These are phyloP conservation scores for Sepiola atlantica DNA, from an alignment of 2,888 invertebrate species.

Conservation along the genomic window DNA sequence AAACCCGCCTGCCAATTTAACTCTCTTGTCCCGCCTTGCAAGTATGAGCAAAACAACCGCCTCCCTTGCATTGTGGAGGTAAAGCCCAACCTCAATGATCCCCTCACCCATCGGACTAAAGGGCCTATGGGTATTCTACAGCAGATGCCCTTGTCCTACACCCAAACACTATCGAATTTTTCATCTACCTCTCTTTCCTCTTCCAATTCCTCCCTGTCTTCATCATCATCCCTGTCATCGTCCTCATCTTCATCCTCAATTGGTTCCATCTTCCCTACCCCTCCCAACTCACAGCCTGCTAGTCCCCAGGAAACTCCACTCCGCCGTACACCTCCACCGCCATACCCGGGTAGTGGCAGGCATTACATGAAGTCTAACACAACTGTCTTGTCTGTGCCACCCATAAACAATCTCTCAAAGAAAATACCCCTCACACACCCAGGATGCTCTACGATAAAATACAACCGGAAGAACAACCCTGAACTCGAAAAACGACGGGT, in stretches of 20 bases:
- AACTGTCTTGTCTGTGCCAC: conserved; percentile 52
- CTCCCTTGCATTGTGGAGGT: neutral
- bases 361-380: neutral
- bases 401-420: conserved; percentile 48
- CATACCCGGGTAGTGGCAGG: conserved; percentile 62
- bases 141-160: neutral
- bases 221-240: conserved; percentile 12
- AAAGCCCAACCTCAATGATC: conserved; percentile 34
- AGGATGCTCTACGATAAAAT: conserved; percentile 79
- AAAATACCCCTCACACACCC: conserved; percentile 71
- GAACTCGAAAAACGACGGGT: conserved; percentile 95
- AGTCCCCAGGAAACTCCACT: conserved; percentile 63
- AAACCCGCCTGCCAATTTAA: conserved; percentile 67
- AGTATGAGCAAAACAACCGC: conserved; percentile 23
- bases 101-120: conserved; percentile 42
- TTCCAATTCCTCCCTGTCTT: conserved; percentile 15
- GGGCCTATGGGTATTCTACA: neutral
- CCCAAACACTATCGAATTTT: neutral
- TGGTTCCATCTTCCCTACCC: conserved; percentile 63
- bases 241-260: conserved; percentile 24
- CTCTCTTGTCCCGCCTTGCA: neutral
- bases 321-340: conserved; percentile 67
- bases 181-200: neutral
- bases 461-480: conserved; percentile 96
- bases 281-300: conserved; percentile 69